Conservation (phyloP, 2,113 vertebrate genomes). For the Prunella himalayana region DNA sequence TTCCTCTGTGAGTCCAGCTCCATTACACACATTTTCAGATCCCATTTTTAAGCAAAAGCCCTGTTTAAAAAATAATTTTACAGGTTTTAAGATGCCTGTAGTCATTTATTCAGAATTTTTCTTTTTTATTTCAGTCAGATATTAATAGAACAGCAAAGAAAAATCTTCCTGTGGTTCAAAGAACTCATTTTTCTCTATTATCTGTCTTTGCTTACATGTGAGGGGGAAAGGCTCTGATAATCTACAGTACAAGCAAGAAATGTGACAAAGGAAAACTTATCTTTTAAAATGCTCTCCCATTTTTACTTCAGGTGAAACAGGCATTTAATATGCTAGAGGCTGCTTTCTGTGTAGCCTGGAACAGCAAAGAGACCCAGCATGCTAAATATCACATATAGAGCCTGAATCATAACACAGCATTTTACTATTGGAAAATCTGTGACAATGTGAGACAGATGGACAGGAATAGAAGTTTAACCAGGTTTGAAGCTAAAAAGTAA, state of each 20-base stretch:
- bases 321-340: constrained; percentile 11
- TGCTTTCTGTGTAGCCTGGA: constrained; percentile 30
- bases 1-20: neutral
- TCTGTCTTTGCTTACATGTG: constrained; percentile 1
- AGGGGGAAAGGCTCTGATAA: constrained; percentile 26
- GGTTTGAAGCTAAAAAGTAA: constrained; percentile 11
- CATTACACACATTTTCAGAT: neutral
- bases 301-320: constrained; percentile 38
- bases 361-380: neutral
- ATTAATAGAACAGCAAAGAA: constrained; percentile 17
- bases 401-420: neutral
- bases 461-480: neutral
- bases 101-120: constrained; percentile 7
- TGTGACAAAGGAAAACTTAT: constrained; percentile 25
- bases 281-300: constrained; percentile 16
- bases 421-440: neutral
- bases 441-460: neutral
- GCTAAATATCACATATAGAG: neutral
- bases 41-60: neutral
- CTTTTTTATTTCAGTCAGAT: constrained; percentile 22
- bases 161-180: neutral
- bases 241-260: constrained; percentile 17
- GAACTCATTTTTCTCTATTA: constrained; percentile 8
- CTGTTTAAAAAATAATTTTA: constrained; percentile 30
- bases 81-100: neutral